phyloP scores from a whole-genome alignment of 2,113 vertebrate species.

The Microcebus griseorufus region DNA sequence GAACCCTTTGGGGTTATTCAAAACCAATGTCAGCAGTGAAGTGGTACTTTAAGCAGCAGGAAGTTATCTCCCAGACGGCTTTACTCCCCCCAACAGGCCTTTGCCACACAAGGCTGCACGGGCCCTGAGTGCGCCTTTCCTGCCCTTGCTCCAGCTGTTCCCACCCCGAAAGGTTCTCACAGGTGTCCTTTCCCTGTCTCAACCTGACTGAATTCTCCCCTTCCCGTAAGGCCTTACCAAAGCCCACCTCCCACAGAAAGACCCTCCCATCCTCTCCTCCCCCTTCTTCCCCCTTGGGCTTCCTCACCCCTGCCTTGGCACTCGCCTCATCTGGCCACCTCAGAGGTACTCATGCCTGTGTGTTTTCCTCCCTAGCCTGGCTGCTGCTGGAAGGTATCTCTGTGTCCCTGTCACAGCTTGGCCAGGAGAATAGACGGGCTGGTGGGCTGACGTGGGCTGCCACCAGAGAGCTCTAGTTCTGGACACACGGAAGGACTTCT shows the following conservation, averaged over 20 bases:
- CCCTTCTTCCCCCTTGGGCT: background rate
- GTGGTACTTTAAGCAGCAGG: rapidly evolving
- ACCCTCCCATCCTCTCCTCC: too few species aligned
- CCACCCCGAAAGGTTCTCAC: background rate
- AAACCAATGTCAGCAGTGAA: background rate
- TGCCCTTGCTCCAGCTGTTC: background rate
- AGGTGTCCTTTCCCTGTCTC: background rate
- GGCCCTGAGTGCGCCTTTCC: background rate
- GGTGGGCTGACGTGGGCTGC: background rate
- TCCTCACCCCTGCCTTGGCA: background rate
- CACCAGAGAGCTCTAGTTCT: background rate
- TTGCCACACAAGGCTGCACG: rapidly evolving
- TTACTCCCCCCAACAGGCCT: background rate
- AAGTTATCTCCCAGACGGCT: background rate
- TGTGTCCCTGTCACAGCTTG: background rate
- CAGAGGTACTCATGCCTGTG: background rate
- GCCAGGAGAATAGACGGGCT: background rate
- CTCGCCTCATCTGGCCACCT: background rate
- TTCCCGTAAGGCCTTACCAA: background rate
- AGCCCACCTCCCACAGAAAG: background rate
- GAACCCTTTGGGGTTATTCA: background rate
- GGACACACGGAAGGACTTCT: background rate
- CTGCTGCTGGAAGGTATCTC: background rate
- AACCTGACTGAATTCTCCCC: background rate
- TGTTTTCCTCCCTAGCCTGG: background rate